Base-by-base conservation (phyloP, 2,888 invertebrate genomes). In the Drosophila mimetica region DNA sequence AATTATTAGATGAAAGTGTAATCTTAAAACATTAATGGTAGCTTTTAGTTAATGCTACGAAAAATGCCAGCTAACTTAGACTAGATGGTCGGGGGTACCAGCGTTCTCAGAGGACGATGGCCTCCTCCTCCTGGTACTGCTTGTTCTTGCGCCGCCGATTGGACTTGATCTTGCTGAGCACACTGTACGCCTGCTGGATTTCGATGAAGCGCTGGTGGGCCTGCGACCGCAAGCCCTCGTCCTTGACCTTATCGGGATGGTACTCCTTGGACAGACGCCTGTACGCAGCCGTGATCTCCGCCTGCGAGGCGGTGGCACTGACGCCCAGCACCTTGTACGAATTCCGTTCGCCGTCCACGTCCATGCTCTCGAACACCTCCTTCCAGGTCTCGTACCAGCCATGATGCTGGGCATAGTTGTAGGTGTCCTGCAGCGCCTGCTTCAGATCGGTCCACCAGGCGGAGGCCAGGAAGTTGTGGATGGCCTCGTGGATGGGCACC, bases 171-270 rank as follows among this genome's bases (percentile, higher is more conserved):
- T 95, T 96, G 8, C 97, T 97, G 0, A 98, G 92, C 42, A 96
- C 95, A 89, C 97, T 97, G 90, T 98, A 98, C 0, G 98, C 97
- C 89, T 97, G 96, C 86, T 98, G 97, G 71, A 98, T 96, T 86
- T 98, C 97, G 93, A 98, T 96, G 90, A 98, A 98, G 54, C 94
- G 95, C 76, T 96, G 96, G 89, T 98, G 96, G 0, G 97, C 97
- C 2, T 92, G 93, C 3, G 93, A 92, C 41, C 96, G 94, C 61
- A 94, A 93, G 1, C 93, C 92, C 3, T 93, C 93, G 71, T 97
- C 96, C 89, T 96, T 96, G 5, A 96, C 95, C 90, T 97, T 97
- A 89, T 99, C 98, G 0, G 98, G 98, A 91, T 99, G 98, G 92
- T 95, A 95, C 89, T 97, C 96, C 32, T 96, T 94, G 0, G 97